Conservation (phyloP, 2,113 vertebrate genomes). For the Archilochus colubris region DNA sequence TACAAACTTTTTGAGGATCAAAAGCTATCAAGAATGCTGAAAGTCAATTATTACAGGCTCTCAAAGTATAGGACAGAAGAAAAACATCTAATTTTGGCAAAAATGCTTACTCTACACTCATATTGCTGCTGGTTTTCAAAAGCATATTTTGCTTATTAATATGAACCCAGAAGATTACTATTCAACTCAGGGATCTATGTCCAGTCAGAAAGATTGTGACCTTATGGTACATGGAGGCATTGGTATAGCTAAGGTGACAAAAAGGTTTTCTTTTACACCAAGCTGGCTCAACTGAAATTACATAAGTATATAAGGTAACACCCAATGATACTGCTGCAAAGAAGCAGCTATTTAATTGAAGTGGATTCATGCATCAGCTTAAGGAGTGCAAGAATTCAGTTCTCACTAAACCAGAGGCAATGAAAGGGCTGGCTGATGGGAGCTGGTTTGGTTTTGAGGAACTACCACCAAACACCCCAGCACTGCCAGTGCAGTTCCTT, state of each 20-base stretch:
- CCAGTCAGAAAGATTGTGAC: slow-evolving; percentile 3
- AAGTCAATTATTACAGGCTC: not conserved
- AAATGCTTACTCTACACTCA: not conserved
- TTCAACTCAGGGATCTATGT: not conserved
- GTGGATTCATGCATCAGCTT: not conserved
- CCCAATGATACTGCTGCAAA: not conserved
- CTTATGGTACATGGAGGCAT: not conserved
- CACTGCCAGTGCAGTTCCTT: not conserved
- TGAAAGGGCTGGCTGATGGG: not conserved
- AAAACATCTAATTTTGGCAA: not conserved
- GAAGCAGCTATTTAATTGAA: not conserved
- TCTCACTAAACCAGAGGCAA: not conserved
- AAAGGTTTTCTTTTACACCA: slow-evolving; percentile 51
- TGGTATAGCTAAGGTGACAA: slow-evolving; percentile 33
- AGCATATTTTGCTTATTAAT: not conserved
- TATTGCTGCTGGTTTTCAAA: not conserved
- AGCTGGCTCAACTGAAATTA: slow-evolving; percentile 56
- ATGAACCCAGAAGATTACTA: not conserved
- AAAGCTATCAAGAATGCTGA: not conserved
- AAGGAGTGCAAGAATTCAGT: not conserved
- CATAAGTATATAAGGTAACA: slow-evolving; percentile 62
- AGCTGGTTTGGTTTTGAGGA: not conserved
- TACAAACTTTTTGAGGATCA: not conserved
- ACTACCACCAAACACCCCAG: not conserved
- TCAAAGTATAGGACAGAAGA: not conserved